Percentiles rank a stretch among this genome's conserved stretches.
Evolutionary conservation across 64 coral and sea anemone species (phyloP).

Genomic region (Dendrophyllia cribrosa): DNA sequence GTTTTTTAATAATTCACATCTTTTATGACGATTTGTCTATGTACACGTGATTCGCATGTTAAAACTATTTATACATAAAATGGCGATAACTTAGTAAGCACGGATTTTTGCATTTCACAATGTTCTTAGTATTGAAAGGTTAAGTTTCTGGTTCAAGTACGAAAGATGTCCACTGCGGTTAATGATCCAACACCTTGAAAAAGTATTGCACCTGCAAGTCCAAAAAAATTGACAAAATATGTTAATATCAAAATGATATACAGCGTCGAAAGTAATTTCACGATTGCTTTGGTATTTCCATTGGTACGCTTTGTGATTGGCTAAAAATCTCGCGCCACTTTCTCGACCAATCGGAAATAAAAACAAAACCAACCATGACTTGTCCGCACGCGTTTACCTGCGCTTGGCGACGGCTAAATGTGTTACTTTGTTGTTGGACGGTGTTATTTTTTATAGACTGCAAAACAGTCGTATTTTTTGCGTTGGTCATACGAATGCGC

Average conservation of each 20-base stretch:
- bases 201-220: slow-evolving; percentile 77
- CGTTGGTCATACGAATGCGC: no score
- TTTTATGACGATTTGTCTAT: slow-evolving; percentile 7
- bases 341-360: no score
- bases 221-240: not conserved
- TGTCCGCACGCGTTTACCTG: no score
- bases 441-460: no score
- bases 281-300: no score
- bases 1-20: not conserved
- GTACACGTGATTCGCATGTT: slow-evolving; percentile 9
- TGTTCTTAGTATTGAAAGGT: not conserved
- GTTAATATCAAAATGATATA: not conserved
- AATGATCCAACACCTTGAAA: slow-evolving; percentile 84
- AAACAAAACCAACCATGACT: no score
- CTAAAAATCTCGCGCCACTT: no score
- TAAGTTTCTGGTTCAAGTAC: not conserved
- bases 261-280: no score
- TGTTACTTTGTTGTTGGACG: no score
- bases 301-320: no score
- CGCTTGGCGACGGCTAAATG: no score
- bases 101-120: not conserved
- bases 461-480: no score
- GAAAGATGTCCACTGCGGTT: not conserved
- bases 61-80: slow-evolving; percentile 13
- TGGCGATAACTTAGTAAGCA: not conserved